phyloP scores from a whole-genome alignment of 2,888 invertebrate species.

The Aleiodes testaceus region DNA sequence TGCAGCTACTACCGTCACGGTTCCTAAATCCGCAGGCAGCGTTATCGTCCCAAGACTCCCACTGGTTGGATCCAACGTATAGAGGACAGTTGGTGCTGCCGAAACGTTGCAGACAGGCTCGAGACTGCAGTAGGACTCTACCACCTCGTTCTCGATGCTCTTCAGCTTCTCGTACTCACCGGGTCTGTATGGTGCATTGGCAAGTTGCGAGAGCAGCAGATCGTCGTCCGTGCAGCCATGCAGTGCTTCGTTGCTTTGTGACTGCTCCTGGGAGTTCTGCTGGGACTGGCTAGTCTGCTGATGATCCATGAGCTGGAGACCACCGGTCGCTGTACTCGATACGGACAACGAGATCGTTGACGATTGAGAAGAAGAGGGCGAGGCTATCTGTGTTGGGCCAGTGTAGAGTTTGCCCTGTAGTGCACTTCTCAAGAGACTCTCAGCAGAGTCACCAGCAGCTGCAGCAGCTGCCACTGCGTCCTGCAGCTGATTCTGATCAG shows the following conservation, averaged over 20 bases:
- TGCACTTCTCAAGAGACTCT: constrained; percentile 86
- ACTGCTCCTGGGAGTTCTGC: constrained; percentile 60
- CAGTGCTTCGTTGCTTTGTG: constrained; percentile 77
- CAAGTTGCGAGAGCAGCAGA: constrained; percentile 80
- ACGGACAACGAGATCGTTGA: constrained; percentile 68
- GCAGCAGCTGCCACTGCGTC: constrained; percentile 59
- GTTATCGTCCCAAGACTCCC: constrained; percentile 70
- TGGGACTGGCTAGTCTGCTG: constrained; percentile 62
- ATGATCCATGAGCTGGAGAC: constrained; percentile 60
- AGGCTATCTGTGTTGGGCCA: constrained; percentile 59
- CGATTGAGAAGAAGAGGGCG: constrained; percentile 65
- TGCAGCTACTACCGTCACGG: constrained; percentile 68
- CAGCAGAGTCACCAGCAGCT: constrained; percentile 73
- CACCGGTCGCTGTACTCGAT: constrained; percentile 56
- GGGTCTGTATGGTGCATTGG: constrained; percentile 77
- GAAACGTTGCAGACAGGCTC: constrained; percentile 74
- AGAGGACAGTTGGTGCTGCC: constrained; percentile 71
- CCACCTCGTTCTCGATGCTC: constrained; percentile 87
- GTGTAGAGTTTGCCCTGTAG: constrained; percentile 83
- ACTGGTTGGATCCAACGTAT: constrained; percentile 69
- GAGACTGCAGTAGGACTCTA: constrained; percentile 83
- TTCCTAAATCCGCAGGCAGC: constrained; percentile 68
- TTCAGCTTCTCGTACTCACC: constrained; percentile 91
- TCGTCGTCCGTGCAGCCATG: constrained; percentile 80
- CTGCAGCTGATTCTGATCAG: constrained; percentile 78